phyloP scores from a whole-genome alignment of 2,888 invertebrate species.

The Tricholauxania praeusta region DNA sequence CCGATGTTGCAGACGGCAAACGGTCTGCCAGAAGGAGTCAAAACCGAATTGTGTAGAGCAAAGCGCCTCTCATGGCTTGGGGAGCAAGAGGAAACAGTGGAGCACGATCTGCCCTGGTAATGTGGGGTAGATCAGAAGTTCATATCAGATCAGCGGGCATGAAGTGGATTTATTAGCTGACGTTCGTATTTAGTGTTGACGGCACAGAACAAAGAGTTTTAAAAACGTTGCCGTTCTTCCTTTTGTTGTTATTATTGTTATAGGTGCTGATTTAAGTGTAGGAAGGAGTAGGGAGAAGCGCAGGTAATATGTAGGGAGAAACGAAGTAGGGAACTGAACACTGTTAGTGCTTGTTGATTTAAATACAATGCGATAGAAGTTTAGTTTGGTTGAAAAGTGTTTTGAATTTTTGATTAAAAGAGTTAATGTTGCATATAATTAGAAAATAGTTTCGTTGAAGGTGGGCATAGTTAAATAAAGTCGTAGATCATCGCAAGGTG shows the following conservation, averaged over 20 bases:
- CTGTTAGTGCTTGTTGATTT: too few relatives aligned
- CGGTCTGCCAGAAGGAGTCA: slow-evolving; percentile 43
- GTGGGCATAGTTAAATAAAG: too few relatives aligned
- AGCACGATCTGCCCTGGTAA: slow-evolving; percentile 41
- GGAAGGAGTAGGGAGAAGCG: not conserved
- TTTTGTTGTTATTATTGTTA: slow-evolving; percentile 16
- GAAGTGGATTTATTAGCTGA: slow-evolving; percentile 66
- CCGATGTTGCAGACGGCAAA: slow-evolving; percentile 45
- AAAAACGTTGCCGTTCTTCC: slow-evolving; percentile 32
- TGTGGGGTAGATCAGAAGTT: slow-evolving; percentile 46
- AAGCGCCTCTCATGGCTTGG: slow-evolving; percentile 44
- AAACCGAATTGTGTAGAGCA: not conserved
- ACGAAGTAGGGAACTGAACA: not conserved
- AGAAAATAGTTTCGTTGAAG: too few relatives aligned
- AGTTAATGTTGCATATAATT: too few relatives aligned
- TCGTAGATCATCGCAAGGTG: too few relatives aligned
- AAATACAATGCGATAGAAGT: too few relatives aligned
- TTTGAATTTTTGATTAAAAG: too few relatives aligned
- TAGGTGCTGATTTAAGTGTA: slow-evolving; percentile 24
- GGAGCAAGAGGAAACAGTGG: slow-evolving; percentile 39
- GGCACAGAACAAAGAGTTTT: slow-evolving; percentile 62
- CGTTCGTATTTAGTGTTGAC: slow-evolving; percentile 67
- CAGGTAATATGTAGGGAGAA: not conserved
- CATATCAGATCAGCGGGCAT: slow-evolving; percentile 51
- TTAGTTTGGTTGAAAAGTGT: too few relatives aligned